Evolutionary conservation across 2,797 vertebrate species (phyloP).

Genomic region (Dendrocincla fuliginosa): DNA sequence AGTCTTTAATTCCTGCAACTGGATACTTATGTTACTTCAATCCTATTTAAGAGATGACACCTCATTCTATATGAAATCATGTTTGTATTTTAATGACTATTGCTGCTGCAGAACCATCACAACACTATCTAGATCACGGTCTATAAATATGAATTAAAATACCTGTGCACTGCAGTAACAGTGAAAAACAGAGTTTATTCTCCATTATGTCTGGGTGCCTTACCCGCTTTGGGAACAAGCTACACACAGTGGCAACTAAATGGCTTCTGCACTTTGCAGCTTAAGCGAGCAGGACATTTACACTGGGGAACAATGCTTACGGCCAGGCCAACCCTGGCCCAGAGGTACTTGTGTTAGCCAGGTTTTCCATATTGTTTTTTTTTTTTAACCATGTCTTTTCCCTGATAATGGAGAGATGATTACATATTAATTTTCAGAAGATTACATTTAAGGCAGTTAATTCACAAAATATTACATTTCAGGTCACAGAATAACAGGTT

Average conservation of each 20-base stretch:
- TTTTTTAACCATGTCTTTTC: not conserved
- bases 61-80: conserved; percentile 27
- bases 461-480: not conserved
- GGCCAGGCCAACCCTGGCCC: not conserved
- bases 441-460: not conserved
- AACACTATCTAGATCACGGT: not conserved
- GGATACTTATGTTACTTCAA: conserved; percentile 26
- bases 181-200: not conserved
- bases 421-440: not conserved
- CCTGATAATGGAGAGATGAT: not conserved
- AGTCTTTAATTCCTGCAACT: conserved; percentile 58
- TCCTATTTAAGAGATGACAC: conserved; percentile 24
- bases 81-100: not conserved
- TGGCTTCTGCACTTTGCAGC: not conserved
- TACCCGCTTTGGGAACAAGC: not conserved
- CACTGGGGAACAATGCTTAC: rapidly evolving
- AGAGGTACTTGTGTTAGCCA: not conserved
- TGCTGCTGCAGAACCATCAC: not conserved
- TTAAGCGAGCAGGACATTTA: not conserved
- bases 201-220: not conserved
- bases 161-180: not conserved
- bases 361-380: not conserved
- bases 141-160: not conserved
- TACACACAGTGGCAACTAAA: rapidly evolving
- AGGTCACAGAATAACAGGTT: not conserved